Base-by-base conservation (phyloP, 2,888 invertebrate species). In the Drosophila suboccidentalis region DNA sequence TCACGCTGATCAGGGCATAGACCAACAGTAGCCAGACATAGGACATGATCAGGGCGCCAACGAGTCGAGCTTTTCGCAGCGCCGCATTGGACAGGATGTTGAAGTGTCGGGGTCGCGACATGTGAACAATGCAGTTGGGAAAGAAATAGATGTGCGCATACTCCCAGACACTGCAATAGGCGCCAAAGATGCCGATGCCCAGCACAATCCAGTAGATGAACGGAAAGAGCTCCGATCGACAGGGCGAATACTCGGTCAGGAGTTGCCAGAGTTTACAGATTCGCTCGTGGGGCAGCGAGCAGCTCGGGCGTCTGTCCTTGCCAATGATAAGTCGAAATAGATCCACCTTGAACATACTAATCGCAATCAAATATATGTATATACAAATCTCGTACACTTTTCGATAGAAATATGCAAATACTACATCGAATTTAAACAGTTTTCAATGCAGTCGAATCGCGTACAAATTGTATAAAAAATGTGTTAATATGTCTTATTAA, bases 1-100 rank as follows among this genome's bases (percentile, higher is more conserved):
- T 77, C 22, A 75, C 75, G 13, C 13, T 63, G 22, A 78, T 2
- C 29, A 71, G 38, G 0, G 19, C 79, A 41, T 55, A 63, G 13
- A 82, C 1, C 9, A 82, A 53, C 22, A 77, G 8, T 1, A 82
- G 0, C 86, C 86, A 85, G 4, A 47, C 39, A 19, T 51, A 26
- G 19, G 22, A 6, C 44, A 26, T 55, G 0, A 71, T 1, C 0
- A 46, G 8, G 1, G 60, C 36, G 2, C 80, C 82, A 0, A 60
- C 0, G 0, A 85, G 3, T 0, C 82, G 70, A 0, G 41, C 61
- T n/a, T 13, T 38, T 0, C 68, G 67, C 6, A 82, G 15, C 0
- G 38, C 0, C 0, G 6, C 4, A 4, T 46, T 9, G 0, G 36
- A 15, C 0, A 82, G 1, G 0, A 79, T 11, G 8, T 32, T 44